Conservation (phyloP, 2,888 invertebrate species). For the Salticus scenicus region DNA sequence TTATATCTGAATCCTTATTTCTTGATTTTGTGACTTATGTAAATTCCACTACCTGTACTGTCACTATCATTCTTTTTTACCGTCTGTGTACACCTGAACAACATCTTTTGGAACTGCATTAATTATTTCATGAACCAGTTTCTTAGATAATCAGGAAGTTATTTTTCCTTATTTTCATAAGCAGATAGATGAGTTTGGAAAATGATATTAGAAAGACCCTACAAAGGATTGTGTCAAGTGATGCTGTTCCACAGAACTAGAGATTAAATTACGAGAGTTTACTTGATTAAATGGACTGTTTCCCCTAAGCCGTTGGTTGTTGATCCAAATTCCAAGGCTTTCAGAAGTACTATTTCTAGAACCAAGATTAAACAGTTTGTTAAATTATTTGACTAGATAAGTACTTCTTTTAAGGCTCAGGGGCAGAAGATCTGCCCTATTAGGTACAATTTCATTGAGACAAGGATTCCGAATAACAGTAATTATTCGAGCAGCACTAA, state of each 20-base stretch:
- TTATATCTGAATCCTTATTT: background rate
- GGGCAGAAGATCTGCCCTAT: background rate
- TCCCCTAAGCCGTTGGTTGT: background rate
- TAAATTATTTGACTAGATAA: background rate
- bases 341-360: background rate
- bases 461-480: background rate
- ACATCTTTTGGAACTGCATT: background rate
- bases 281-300: background rate
- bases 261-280: background rate
- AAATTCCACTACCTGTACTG: too few relatives aligned
- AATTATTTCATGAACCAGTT: background rate
- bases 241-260: too few relatives aligned
- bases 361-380: background rate
- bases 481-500: conserved; percentile 27
- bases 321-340: background rate
- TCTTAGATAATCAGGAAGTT: background rate
- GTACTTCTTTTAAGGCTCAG: background rate
- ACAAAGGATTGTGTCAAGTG: background rate
- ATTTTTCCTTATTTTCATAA: background rate
- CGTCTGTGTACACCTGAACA: background rate
- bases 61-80: background rate
- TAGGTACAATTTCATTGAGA: background rate
- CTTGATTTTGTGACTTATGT: background rate
- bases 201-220: background rate
- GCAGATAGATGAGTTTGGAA: background rate